A percentile compares a stretch with the other conserved stretches of the same genome.
Conservation (phyloP, 2,797 vertebrate genomes). For the Amniataba percoides region DNA sequence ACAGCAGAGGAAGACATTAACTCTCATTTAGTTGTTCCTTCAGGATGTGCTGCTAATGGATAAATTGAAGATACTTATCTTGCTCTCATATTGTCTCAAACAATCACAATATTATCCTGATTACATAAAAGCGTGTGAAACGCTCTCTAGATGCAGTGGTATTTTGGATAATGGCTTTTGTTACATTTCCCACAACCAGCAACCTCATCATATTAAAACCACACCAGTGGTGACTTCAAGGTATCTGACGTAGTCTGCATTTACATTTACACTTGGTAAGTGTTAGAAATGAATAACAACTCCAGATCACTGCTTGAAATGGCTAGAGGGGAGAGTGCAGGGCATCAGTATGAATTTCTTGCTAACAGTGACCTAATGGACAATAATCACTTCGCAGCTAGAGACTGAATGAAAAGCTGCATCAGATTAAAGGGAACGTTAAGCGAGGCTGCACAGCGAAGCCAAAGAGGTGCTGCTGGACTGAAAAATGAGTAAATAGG, state of each 20-base stretch:
- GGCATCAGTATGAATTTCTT: constrained; percentile 6
- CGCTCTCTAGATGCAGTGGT: neutral
- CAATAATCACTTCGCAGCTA: neutral
- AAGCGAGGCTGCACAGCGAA: neutral
- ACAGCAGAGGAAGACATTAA: constrained; percentile 28
- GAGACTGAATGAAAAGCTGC: neutral
- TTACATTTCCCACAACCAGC: neutral
- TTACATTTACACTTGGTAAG: neutral
- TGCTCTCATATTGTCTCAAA: constrained; percentile 35
- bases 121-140: constrained; percentile 19
- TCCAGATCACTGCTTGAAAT: neutral
- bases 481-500: neutral
- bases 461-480: neutral
- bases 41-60: constrained; percentile 53
- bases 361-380: neutral
- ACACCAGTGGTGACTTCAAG: neutral
- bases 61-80: neutral
- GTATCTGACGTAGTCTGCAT: neutral
- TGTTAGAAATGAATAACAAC: neutral
- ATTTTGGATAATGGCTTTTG: neutral
- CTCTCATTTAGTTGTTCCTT: constrained; percentile 63
- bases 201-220: neutral
- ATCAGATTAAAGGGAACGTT: neutral
- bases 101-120: constrained; percentile 19
- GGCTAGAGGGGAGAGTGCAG: neutral